A percentile compares a stretch with the other conserved stretches of the same genome.
phyloP scores from a whole-genome alignment of 2,888 invertebrate species.

The Arrhopalites spinosus region DNA sequence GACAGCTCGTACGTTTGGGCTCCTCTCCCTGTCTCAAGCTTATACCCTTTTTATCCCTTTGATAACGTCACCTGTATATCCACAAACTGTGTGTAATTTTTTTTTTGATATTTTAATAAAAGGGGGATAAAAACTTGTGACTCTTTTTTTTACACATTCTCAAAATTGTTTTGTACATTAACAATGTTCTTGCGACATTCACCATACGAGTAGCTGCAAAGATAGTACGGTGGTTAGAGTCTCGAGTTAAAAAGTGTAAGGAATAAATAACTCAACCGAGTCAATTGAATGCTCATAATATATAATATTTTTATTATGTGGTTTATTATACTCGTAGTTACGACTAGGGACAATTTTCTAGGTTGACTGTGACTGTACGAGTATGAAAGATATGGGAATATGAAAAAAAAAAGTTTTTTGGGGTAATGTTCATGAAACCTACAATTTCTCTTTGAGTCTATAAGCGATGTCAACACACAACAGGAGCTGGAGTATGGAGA shows the following conservation, averaged over 20 bases:
- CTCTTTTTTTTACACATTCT: background rate
- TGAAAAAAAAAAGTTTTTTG: background rate
- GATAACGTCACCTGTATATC: conserved; percentile 1
- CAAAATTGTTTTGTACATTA: background rate
- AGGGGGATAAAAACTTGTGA: background rate
- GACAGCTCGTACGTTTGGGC: background rate
- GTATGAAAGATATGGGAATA: too few species aligned
- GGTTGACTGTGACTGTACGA: too few species aligned
- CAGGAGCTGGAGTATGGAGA: background rate
- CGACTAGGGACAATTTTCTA: too few species aligned
- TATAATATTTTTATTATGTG: too few species aligned
- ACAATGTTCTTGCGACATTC: background rate
- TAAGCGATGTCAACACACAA: conserved; percentile 11
- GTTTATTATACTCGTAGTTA: too few species aligned
- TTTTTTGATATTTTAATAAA: conserved; percentile 5
- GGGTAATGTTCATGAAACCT: too few species aligned
- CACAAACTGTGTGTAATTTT: background rate
- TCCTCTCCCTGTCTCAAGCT: background rate
- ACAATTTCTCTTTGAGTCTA: background rate
- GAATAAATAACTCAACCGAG: background rate
- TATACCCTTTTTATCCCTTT: background rate
- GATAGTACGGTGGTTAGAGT: background rate
- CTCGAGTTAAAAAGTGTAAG: background rate
- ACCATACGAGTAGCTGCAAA: background rate
- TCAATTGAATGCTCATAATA: background rate